Evolutionary conservation across 1,140 invertebrate species (phyloP).

Genomic region (Dendroctonus ponderosae): DNA sequence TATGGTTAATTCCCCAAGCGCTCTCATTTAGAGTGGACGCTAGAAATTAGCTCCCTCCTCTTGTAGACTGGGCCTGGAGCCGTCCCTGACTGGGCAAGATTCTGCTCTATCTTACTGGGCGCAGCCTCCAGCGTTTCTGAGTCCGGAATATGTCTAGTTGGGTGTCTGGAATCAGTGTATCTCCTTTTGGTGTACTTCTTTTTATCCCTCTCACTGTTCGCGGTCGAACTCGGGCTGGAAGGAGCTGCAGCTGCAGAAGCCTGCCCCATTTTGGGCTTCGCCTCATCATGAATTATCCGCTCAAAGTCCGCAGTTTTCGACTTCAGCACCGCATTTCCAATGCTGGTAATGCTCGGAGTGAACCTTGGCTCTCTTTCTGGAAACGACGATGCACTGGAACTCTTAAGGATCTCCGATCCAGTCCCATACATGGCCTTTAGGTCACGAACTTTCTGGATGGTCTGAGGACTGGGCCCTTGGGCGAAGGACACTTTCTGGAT

Average conservation of each 20-base stretch:
- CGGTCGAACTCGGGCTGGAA: slow-evolving; percentile 49
- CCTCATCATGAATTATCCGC: slow-evolving; percentile 53
- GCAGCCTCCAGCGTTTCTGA: slow-evolving; percentile 52
- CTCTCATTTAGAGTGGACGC: slow-evolving; percentile 56
- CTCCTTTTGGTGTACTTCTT: slow-evolving; percentile 64
- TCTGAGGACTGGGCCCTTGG: slow-evolving; percentile 57
- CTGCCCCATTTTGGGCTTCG: slow-evolving; percentile 52
- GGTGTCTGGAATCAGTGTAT: slow-evolving; percentile 63
- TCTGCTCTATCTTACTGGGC: slow-evolving; percentile 38
- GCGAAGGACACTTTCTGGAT: slow-evolving; percentile 61
- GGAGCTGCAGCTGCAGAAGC: slow-evolving; percentile 42
- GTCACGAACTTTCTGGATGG: slow-evolving; percentile 43
- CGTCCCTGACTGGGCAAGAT: slow-evolving; percentile 29
- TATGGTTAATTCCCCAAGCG: no score
- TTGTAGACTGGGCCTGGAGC: slow-evolving; percentile 65
- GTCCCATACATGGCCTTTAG: slow-evolving; percentile 20
- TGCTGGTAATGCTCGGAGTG: slow-evolving; percentile 63
- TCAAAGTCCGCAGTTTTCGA: slow-evolving; percentile 70
- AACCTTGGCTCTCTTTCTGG: slow-evolving; percentile 47
- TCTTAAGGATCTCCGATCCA: slow-evolving; percentile 33
- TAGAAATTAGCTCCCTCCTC: slow-evolving; percentile 76
- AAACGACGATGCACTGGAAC: slow-evolving; percentile 36
- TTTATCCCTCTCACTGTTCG: slow-evolving; percentile 49
- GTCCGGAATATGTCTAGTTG: slow-evolving; percentile 61
- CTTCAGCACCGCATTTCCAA: slow-evolving; percentile 64